phyloP scores from a whole-genome alignment of 2,113 vertebrate species.

The Smithornis capensis region DNA sequence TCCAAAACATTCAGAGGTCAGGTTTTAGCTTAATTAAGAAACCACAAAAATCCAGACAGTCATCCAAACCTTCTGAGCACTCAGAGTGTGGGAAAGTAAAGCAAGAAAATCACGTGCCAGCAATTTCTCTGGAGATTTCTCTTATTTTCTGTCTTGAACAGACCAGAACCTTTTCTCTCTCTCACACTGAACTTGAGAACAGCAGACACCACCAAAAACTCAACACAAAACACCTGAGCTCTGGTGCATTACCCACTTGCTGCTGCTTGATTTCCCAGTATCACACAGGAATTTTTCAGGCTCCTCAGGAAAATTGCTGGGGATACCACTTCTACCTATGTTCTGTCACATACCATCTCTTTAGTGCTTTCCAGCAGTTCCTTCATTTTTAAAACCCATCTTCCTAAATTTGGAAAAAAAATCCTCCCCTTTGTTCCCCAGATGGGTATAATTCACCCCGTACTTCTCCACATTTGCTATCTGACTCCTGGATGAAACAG shows the following conservation, averaged over 20 bases:
- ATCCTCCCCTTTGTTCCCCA: not conserved
- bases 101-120: not conserved
- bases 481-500: conserved; percentile 5
- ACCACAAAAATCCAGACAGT: conserved; percentile 37
- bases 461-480: not conserved
- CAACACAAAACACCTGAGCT: not conserved
- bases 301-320: not conserved
- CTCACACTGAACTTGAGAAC: not conserved
- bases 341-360: not conserved
- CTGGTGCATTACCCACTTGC: not conserved
- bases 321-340: not conserved
- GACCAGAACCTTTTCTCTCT: not conserved
- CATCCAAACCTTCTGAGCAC: conserved; percentile 15
- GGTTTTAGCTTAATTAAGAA: conserved; percentile 48
- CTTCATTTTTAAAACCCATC: not conserved
- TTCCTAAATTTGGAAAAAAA: not conserved
- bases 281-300: not conserved
- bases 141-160: not conserved
- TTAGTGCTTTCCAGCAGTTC: not conserved
- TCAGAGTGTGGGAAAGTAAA: not conserved
- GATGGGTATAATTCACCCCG: conserved; percentile 11
- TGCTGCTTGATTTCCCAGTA: not conserved
- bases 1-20: not conserved
- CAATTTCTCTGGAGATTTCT: not conserved
- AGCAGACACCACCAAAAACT: not conserved